phyloP scores from a whole-genome alignment of 2,797 vertebrate species.

The Adelosebastes latens region DNA sequence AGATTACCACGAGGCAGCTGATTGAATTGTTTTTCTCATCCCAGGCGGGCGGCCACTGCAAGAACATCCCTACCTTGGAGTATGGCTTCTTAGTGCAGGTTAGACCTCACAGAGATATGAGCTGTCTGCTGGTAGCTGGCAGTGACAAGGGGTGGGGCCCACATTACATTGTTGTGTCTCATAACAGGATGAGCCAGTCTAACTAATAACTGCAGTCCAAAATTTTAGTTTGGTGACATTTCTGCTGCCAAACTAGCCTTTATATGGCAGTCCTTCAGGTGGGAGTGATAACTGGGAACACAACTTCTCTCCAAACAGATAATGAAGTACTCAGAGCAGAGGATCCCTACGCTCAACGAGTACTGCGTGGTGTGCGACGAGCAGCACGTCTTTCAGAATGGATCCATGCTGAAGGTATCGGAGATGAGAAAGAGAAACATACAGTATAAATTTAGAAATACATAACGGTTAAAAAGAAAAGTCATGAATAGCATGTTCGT shows the following conservation, averaged over 20 bases:
- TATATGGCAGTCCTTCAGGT: slow-evolving; percentile 10
- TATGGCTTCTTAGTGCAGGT: slow-evolving; percentile 99
- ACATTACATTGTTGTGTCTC: not conserved
- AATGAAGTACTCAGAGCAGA: slow-evolving; percentile 99
- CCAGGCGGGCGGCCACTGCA: slow-evolving; percentile 98
- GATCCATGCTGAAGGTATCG: slow-evolving; percentile 97
- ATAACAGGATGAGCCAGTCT: not conserved
- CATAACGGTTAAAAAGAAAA: not conserved
- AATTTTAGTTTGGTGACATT: not conserved
- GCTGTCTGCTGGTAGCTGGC: not conserved
- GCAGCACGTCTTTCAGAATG: slow-evolving; percentile 99
- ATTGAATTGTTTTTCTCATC: slow-evolving; percentile 89
- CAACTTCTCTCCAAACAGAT: slow-evolving; percentile 83
- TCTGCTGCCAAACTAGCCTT: not conserved
- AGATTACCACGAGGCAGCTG: slow-evolving; percentile 91
- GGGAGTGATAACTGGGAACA: slow-evolving; percentile 46
- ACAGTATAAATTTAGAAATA: not conserved
- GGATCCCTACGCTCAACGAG: slow-evolving; percentile 96
- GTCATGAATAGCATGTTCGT: not conserved
- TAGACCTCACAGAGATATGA: slow-evolving; percentile 49
- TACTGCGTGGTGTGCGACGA: slow-evolving; percentile 99
- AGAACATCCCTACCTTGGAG: slow-evolving; percentile 98
- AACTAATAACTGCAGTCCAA: not conserved
- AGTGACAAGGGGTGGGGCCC: not conserved
- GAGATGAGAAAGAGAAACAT: not conserved